A percentile compares a stretch with the other conserved stretches of the same genome.
These are phyloP conservation scores for Lampris megalopsis DNA, from an alignment of 2,113 vertebrate genomes.

Conservation along the genomic window DNA sequence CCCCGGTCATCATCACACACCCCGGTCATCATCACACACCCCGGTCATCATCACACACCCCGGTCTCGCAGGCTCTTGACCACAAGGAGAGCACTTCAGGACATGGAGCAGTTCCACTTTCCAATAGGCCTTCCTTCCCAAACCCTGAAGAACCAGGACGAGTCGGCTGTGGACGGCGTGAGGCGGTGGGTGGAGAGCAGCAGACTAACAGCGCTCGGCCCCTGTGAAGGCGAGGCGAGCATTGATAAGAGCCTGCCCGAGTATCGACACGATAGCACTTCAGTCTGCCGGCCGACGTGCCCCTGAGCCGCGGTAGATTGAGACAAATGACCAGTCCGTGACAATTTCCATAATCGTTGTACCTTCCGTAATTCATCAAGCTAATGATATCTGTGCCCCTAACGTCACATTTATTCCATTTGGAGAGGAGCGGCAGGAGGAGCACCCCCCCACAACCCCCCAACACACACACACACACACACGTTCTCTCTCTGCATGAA, in stretches of 20 bases:
- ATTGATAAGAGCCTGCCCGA: conserved; percentile 71
- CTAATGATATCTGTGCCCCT: conserved; percentile 88
- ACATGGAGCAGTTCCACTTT: conserved; percentile 33
- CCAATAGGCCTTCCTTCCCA: conserved; percentile 70
- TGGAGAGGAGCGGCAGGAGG: conserved; percentile 76
- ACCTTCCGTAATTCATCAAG: conserved; percentile 89
- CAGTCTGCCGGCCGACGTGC: conserved; percentile 67
- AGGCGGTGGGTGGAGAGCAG: conserved; percentile 64
- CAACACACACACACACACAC: conserved; percentile 16
- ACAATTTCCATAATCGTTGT: conserved; percentile 91
- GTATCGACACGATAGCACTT: conserved; percentile 82
- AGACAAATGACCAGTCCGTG: conserved; percentile 90
- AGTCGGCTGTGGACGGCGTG: conserved; percentile 62
- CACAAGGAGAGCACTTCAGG: background rate
- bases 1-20: too few species aligned
- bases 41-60: too few species aligned
- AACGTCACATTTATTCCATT: conserved; percentile 88
- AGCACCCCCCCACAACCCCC: conserved; percentile 60
- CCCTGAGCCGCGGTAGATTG: conserved; percentile 85
- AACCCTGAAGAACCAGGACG: conserved; percentile 64
- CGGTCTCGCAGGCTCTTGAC: too few species aligned
- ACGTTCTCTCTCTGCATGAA: conserved; percentile 38
- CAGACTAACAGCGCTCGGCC: conserved; percentile 51
- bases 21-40: too few species aligned
- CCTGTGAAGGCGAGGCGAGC: conserved; percentile 71